Conservation (phyloP, 2,888 invertebrate species). For the Drosophila borborema region DNA sequence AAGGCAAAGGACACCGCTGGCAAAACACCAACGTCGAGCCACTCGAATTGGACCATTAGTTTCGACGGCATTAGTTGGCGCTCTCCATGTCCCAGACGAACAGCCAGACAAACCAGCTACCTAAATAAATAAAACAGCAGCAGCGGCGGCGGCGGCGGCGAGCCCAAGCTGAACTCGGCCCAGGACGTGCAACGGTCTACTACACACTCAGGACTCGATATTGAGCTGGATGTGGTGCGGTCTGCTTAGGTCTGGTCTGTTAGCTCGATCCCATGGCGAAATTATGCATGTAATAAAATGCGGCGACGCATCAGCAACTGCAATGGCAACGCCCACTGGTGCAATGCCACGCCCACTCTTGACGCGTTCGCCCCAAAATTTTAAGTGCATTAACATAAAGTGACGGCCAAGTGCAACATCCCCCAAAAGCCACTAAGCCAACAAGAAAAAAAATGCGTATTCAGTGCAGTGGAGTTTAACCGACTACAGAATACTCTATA, state of each 20-base stretch:
- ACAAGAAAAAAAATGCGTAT: neutral
- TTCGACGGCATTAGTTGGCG: conserved; percentile 83
- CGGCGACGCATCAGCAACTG: conserved; percentile 72
- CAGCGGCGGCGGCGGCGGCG: conserved; percentile 39
- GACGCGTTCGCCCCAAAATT: conserved; percentile 64
- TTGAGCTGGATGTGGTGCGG: conserved; percentile 1
- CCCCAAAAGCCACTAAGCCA: neutral
- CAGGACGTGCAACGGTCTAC: conserved; percentile 10
- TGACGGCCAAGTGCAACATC: conserved; percentile 34
- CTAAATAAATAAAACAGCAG: conserved; percentile 76
- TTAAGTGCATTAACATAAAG: conserved; percentile 84
- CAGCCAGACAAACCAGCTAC: conserved; percentile 49
- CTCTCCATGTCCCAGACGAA: conserved; percentile 62
- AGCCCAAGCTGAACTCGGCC: conserved; percentile 35
- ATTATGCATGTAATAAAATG: conserved; percentile 84
- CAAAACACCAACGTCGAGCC: conserved; percentile 60
- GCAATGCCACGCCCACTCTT: conserved; percentile 57
- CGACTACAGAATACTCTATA: neutral
- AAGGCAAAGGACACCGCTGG: conserved; percentile 24
- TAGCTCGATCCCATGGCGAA: conserved; percentile 73
- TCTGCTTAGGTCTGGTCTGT: conserved; percentile 4
- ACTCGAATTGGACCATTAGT: conserved; percentile 84
- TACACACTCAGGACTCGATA: neutral
- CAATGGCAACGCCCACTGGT: conserved; percentile 46
- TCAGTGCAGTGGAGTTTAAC: neutral